Base-by-base conservation (phyloP, 1,140 invertebrate species). In the Ooceraea biroi region DNA sequence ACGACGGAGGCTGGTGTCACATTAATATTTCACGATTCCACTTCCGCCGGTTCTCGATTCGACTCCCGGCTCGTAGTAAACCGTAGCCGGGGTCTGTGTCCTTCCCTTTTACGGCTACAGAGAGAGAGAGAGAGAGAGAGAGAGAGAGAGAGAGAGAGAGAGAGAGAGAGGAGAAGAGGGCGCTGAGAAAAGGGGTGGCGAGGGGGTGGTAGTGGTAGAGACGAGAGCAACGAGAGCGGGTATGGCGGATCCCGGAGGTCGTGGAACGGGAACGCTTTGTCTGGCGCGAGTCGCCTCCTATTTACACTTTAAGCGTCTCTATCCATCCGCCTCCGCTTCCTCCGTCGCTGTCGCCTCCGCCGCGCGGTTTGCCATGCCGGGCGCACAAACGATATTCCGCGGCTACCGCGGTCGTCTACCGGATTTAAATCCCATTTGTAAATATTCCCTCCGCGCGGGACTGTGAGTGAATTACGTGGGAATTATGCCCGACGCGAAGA, bases 11-110 rank as follows among this genome's bases (percentile, higher is more conserved):
- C 69, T 85, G 73, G 76, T 89, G 89, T 85, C 72, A 86, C 90
- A 89, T 92, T 92, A 92, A 92, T 92, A 92, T 92, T 92, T 92
- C 90, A 92, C 86, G 87, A 90, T 92, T 90, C 84, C 86, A 87
- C 85, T 88, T 84, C 77, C 84, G 87, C 77, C 60, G 86, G 73
- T 71, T 85, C 88, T 82, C 88, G 87, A 92, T 92, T 92, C 85
- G 89, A 87, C 88, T 88, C 41, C 69, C 27, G 36, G 17, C 68
- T 58, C 68, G 72, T 84, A 55, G 80, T 82, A 69, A 36, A 86
- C 82, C 69, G 60, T 78, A 78, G 78, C 87, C 82, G 63, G n/a
- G 48, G 68, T 36, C 85, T 83, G 82, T 65, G 85, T 89, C 80
- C 84, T 76, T 84, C 85, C 63, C 83, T 84, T 90, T 90, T 90